Evolutionary conservation across 1,140 invertebrate genomes (phyloP).

Genomic region (Gryon sp.): DNA sequence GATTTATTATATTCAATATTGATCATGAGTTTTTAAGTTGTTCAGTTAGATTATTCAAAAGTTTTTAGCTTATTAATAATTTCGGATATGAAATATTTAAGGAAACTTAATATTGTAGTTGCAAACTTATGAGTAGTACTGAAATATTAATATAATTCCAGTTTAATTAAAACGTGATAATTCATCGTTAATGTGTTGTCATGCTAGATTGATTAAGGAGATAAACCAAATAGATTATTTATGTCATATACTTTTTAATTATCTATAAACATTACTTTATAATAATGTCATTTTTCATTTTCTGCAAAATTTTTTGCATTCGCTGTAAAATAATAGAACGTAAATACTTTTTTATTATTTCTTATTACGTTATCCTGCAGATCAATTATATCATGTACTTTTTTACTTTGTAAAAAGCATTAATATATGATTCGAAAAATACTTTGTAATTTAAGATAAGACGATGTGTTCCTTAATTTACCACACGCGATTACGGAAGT

Average conservation of each 20-base stretch:
- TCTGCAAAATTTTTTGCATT: too few relatives aligned
- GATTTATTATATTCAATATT: constrained; percentile 51
- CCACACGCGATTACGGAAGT: not conserved
- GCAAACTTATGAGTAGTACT: constrained; percentile 15
- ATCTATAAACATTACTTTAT: too few relatives aligned
- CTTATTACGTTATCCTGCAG: too few relatives aligned
- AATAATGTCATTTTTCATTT: too few relatives aligned
- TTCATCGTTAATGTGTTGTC: constrained; percentile 2
- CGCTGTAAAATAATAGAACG: too few relatives aligned
- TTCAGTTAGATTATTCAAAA: constrained; percentile 32
- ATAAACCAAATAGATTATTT: too few relatives aligned
- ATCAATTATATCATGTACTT: too few relatives aligned
- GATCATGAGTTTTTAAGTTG: constrained; percentile 33
- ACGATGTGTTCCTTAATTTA: too few relatives aligned
- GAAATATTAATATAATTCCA: constrained; percentile 27
- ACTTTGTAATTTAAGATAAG: not conserved
- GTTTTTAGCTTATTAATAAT: constrained; percentile 39
- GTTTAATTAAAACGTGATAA: constrained; percentile 19
- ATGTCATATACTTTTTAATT: too few relatives aligned
- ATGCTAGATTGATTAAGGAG: not conserved
- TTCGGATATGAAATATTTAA: constrained; percentile 39
- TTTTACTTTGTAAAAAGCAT: too few relatives aligned
- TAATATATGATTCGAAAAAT: too few relatives aligned
- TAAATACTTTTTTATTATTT: too few relatives aligned
- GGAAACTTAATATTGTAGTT: constrained; percentile 15